Percentiles rank a stretch among this genome's conserved stretches.
Conservation (phyloP, 1,140 invertebrate genomes). For the Halesus radiatus region DNA sequence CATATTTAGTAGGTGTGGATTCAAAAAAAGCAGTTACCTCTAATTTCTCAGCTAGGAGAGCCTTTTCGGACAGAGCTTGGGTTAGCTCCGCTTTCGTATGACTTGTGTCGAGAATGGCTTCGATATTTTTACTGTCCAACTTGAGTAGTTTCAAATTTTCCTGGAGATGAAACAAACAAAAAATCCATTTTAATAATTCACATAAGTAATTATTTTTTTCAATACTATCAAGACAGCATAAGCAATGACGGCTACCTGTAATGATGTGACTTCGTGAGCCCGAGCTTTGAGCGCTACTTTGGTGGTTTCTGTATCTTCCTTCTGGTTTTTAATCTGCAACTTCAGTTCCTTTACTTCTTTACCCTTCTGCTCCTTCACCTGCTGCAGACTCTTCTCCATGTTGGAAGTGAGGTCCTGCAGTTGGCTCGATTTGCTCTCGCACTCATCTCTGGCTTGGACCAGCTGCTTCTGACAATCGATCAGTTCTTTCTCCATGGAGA, state of each 20-base stretch:
- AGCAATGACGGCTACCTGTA: constrained; percentile 41
- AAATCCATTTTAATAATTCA: background rate
- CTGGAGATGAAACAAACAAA: constrained; percentile 51
- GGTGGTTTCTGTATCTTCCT: constrained; percentile 58
- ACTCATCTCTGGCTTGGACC: constrained; percentile 45
- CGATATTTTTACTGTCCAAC: constrained; percentile 62
- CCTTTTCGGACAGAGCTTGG: constrained; percentile 50
- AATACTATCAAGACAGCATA: too few species aligned
- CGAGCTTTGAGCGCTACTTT: constrained; percentile 54
- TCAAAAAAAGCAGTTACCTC: constrained; percentile 26
- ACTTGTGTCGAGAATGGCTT: constrained; percentile 65
- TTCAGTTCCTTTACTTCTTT: constrained; percentile 61
- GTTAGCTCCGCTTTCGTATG: constrained; percentile 68
- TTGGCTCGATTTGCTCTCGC: constrained; percentile 46
- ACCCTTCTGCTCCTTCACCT: constrained; percentile 63
- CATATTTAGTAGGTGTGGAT: background rate
- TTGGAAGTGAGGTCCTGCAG: constrained; percentile 54
- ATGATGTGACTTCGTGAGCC: constrained; percentile 46
- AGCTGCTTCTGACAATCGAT: constrained; percentile 59
- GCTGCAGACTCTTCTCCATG: constrained; percentile 60
- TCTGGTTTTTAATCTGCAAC: constrained; percentile 59
- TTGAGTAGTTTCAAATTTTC: constrained; percentile 66
- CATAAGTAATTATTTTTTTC: too few species aligned
- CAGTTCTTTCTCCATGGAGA: constrained; percentile 66
- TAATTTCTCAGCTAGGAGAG: constrained; percentile 47